Evolutionary conservation across 2,888 invertebrate species (phyloP).

Genomic region (Gastrophysa polygoni): DNA sequence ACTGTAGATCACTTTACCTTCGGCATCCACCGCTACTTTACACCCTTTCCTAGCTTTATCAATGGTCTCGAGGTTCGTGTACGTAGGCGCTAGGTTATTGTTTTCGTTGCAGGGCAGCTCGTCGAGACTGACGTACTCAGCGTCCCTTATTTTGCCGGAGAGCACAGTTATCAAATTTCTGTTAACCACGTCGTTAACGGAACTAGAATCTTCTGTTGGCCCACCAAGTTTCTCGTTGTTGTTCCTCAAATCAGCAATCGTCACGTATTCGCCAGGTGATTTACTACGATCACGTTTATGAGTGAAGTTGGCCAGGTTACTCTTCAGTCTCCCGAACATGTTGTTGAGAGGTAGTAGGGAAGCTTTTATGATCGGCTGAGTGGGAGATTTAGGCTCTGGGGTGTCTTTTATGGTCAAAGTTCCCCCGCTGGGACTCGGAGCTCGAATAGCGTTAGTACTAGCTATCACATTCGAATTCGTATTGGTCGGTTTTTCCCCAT

Average conservation of each 20-base stretch:
- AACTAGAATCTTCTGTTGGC: constrained; percentile 57
- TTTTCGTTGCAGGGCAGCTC: constrained; percentile 67
- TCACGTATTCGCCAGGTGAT: constrained; percentile 80
- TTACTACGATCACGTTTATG: constrained; percentile 59
- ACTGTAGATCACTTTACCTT: constrained; percentile 86
- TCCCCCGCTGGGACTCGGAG: constrained; percentile 55
- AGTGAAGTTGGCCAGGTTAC: constrained; percentile 50
- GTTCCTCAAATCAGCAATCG: constrained; percentile 81
- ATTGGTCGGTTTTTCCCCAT: constrained; percentile 24
- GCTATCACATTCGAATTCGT: constrained; percentile 23
- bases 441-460: constrained; percentile 42
- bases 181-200: constrained; percentile 72
- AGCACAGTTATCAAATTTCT: constrained; percentile 66
- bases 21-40: constrained; percentile 81
- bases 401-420: constrained; percentile 46
- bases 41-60: constrained; percentile 70
- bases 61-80: constrained; percentile 57
- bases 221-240: constrained; percentile 68
- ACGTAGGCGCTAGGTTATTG: constrained; percentile 34
- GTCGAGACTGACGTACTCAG: constrained; percentile 82
- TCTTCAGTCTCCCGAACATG: constrained; percentile 73
- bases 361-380: constrained; percentile 56
- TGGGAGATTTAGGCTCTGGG: constrained; percentile 29
- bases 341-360: constrained; percentile 70
- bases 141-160: constrained; percentile 67